A percentile compares a stretch with the other conserved stretches of the same genome.
phyloP scores from a whole-genome alignment of 2,113 vertebrate species.

The Calypte anna region DNA sequence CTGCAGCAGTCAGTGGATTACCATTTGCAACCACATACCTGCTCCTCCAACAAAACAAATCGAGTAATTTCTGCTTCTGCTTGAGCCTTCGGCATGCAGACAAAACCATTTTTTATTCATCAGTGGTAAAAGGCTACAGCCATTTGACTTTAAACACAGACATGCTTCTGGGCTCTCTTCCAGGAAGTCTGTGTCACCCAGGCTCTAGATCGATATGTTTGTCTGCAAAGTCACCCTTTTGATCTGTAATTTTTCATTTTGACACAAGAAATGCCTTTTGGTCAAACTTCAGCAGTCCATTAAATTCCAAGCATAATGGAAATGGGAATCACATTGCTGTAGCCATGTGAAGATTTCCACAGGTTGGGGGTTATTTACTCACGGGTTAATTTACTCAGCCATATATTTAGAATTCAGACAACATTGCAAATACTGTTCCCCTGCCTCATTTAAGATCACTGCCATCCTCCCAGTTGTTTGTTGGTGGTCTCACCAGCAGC shows the following conservation, averaged over 20 bases:
- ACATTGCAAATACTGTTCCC: background rate
- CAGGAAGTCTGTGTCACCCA: constrained; percentile 68
- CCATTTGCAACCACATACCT: constrained; percentile 23
- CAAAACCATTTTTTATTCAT: constrained; percentile 66
- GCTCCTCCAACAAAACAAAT: constrained; percentile 26
- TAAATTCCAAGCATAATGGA: constrained; percentile 54
- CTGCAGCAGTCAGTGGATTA: background rate
- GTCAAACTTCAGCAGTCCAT: constrained; percentile 61
- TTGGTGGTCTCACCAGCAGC: background rate
- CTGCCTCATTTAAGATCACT: background rate
- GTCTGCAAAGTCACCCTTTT: constrained; percentile 72
- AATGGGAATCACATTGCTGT: constrained; percentile 47
- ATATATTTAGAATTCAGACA: background rate
- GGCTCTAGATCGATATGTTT: constrained; percentile 68
- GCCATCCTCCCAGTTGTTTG: background rate
- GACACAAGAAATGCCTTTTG: constrained; percentile 69
- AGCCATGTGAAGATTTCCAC: constrained; percentile 31
- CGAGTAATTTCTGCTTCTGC: constrained; percentile 22
- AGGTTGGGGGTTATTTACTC: constrained; percentile 45
- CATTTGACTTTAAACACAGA: constrained; percentile 70
- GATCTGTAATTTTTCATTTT: constrained; percentile 69
- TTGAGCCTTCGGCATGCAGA: constrained; percentile 39
- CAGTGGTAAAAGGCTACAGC: constrained; percentile 63
- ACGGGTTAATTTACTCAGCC: constrained; percentile 22
- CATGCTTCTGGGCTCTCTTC: constrained; percentile 67